A percentile compares a stretch with the other conserved stretches of the same genome.
These are phyloP conservation scores for Acronicta psi DNA, from an alignment of 2,888 invertebrate species.

Conservation along the genomic window DNA sequence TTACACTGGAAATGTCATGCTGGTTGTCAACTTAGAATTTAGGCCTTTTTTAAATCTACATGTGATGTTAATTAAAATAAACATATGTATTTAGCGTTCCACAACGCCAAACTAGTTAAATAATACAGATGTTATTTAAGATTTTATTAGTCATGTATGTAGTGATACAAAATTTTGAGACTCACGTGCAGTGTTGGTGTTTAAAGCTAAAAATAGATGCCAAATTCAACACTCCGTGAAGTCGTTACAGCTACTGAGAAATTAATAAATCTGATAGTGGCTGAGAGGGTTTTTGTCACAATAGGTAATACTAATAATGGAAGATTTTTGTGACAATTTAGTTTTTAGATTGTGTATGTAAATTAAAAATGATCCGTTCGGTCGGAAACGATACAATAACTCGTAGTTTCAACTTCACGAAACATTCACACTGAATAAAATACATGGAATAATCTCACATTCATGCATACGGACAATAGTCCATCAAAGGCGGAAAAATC, in stretches of 20 bases:
- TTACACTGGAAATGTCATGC: conserved; percentile 53
- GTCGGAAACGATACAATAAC: conserved; percentile 33
- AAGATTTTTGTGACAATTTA: conserved; percentile 52
- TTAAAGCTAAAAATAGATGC: conserved; percentile 52
- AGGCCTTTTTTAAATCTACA: conserved; percentile 59
- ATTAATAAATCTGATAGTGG: conserved; percentile 29
- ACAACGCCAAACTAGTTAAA: conserved; percentile 39
- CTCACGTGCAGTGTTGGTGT: conserved; percentile 45
- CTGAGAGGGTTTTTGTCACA: conserved; percentile 44
- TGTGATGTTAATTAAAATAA: conserved; percentile 38
- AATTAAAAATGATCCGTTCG: conserved; percentile 40
- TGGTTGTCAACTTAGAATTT: conserved; percentile 53
- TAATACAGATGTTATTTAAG: conserved; percentile 57
- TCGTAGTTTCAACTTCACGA: conserved; percentile 59
- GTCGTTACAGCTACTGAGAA: conserved; percentile 34
- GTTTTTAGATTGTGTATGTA: conserved; percentile 55
- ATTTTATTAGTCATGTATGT: conserved; percentile 24
- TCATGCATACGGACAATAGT: conserved; percentile 83
- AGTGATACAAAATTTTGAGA: conserved; percentile 27
- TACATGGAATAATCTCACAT: conserved; percentile 84
- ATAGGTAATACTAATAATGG: conserved; percentile 44
- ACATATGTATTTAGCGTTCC: conserved; percentile 39
- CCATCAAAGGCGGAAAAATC: conserved; percentile 74
- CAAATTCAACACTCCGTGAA: conserved; percentile 33
- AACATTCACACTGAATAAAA: conserved; percentile 70